Percentiles rank a stretch among this genome's conserved stretches.
phyloP scores from a whole-genome alignment of 2,888 invertebrate genomes.

The Busseola fusca region DNA sequence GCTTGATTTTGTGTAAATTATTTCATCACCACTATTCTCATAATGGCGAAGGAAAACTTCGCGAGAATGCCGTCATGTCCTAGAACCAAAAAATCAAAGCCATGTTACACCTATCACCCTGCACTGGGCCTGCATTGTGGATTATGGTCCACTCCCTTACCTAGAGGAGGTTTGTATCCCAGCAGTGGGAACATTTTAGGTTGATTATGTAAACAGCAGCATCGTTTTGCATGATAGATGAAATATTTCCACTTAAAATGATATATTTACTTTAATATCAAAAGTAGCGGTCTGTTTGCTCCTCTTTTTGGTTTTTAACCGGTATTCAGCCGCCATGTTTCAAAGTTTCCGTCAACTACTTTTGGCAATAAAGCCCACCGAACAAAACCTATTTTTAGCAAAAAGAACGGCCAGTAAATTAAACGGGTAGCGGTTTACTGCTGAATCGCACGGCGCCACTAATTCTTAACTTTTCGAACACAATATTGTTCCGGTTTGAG shows the following conservation, averaged over 20 bases:
- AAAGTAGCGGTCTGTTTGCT: background rate
- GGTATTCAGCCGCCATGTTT: conserved; percentile 8
- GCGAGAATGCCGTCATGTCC: too few relatives aligned
- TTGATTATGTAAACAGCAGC: background rate
- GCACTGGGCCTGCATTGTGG: too few relatives aligned
- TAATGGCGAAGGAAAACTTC: too few relatives aligned
- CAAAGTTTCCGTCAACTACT: conserved; percentile 21
- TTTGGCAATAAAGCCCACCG: conserved; percentile 37
- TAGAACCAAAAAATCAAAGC: too few relatives aligned
- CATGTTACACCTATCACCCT: too few relatives aligned
- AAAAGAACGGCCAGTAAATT: conserved; percentile 38
- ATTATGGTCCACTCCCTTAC: too few relatives aligned
- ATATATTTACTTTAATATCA: background rate
- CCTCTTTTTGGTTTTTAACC: background rate
- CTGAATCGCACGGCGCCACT: conserved; percentile 34
- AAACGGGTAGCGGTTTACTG: conserved; percentile 29
- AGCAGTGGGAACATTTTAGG: too few relatives aligned
- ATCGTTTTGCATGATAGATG: background rate
- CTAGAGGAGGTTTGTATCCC: too few relatives aligned
- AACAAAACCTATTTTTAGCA: conserved; percentile 35
- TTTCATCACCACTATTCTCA: too few relatives aligned
- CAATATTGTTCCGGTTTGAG: conserved; percentile 35
- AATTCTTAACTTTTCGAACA: conserved; percentile 43
- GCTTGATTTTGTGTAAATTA: too few relatives aligned
- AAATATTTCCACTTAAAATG: background rate